phyloP scores from a whole-genome alignment of 2,113 vertebrate genomes.

The Myrmophylax atrothorax region DNA sequence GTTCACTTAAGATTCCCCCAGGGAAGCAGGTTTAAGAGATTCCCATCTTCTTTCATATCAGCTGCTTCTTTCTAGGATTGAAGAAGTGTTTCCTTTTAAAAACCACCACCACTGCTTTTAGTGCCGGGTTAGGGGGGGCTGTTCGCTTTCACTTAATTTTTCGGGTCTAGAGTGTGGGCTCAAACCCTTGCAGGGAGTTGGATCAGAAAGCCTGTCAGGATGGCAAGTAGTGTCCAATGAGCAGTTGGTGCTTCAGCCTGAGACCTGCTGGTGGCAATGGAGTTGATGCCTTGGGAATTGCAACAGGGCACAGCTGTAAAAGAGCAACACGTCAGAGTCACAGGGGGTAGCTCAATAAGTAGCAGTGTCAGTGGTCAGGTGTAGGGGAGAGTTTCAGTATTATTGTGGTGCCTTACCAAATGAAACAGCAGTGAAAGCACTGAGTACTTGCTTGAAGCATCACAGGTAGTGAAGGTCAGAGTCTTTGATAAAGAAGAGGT shows the following conservation, averaged over 20 bases:
- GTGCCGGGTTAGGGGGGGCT: rapidly evolving
- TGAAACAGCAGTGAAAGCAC: neutral
- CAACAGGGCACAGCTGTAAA: neutral
- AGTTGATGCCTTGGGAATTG: neutral
- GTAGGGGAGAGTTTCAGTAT: neutral
- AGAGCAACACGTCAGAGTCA: neutral
- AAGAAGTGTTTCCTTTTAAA: neutral
- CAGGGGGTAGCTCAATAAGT: neutral
- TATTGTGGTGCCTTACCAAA: neutral
- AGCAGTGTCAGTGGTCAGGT: neutral
- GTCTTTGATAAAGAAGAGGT: neutral
- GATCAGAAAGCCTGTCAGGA: neutral
- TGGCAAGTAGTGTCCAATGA: neutral
- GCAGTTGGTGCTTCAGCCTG: neutral
- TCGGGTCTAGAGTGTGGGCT: neutral
- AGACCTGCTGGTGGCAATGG: neutral
- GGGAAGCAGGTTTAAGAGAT: constrained; percentile 21
- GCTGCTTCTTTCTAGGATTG: neutral
- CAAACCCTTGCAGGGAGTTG: neutral
- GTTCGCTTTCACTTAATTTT: neutral
- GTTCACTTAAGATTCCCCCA: constrained; percentile 38
- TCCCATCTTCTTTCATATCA: constrained; percentile 1
- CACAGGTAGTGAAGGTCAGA: neutral
- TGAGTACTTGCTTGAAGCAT: neutral
- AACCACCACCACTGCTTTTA: neutral